These are phyloP conservation scores for Tetropium fuscum DNA, from an alignment of 2,888 invertebrate genomes.

Conservation along the genomic window DNA sequence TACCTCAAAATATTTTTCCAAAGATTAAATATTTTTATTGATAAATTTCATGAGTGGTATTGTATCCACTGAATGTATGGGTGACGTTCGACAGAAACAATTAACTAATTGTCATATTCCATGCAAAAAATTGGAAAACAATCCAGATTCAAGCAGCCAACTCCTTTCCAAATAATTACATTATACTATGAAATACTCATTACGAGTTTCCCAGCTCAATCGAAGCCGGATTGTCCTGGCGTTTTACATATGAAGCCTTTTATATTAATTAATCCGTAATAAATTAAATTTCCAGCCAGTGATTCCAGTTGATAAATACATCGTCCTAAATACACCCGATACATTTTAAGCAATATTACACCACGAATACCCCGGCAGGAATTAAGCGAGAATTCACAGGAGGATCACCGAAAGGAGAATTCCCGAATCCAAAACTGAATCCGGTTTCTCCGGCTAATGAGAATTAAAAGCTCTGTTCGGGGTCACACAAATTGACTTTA, in stretches of 20 bases:
- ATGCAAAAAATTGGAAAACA: not conserved
- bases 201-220: constrained; percentile 14
- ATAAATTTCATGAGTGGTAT: no score
- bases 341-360: constrained; percentile 2
- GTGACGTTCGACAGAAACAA: not conserved
- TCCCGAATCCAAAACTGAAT: not conserved
- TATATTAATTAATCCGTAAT: constrained; percentile 19
- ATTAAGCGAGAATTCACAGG: not conserved
- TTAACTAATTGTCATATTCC: constrained; percentile 1
- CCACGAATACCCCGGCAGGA: not conserved
- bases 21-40: no score
- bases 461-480: constrained; percentile 9
- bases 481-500: constrained; percentile 40
- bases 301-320: constrained; percentile 6
- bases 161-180: constrained; percentile 2
- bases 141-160: constrained; percentile 4
- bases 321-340: not conserved
- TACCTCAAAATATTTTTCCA: no score
- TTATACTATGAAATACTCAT: not conserved
- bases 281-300: constrained; percentile 11
- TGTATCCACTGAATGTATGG: no score
- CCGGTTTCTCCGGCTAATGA: constrained; percentile 1
- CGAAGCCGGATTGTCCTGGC: constrained; percentile 1
- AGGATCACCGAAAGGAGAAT: constrained; percentile 7
- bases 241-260: constrained; percentile 16